Conservation (phyloP, 2,113 vertebrate genomes). For the Sapajus apella region DNA sequence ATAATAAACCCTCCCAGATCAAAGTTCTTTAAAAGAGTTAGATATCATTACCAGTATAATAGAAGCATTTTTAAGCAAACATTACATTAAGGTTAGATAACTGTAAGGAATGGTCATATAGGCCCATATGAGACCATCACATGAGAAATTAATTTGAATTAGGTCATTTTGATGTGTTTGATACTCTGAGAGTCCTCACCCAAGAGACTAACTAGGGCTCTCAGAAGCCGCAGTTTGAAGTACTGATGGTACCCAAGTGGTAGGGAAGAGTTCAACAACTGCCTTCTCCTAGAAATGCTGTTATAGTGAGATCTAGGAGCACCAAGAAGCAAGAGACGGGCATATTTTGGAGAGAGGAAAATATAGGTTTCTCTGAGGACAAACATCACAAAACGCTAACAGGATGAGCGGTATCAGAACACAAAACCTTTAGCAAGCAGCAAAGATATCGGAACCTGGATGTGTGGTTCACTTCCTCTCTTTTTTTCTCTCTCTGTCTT, state of each 20-base stretch:
- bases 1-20: not conserved
- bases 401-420: not conserved
- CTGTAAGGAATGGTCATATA: not conserved
- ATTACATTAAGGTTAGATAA: not conserved
- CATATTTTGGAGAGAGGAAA: not conserved
- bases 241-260: not conserved
- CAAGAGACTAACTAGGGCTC: not conserved
- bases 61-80: not conserved
- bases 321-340: not conserved
- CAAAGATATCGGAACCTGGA: not conserved
- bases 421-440: not conserved
- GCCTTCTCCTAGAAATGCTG: not conserved
- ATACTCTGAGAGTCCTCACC: accelerated
- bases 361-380: accelerated
- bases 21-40: not conserved
- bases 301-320: not conserved
- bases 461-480: not conserved
- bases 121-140: not conserved
- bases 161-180: not conserved
- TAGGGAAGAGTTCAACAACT: not conserved
- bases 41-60: not conserved
- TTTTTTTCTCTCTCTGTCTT: accelerated
- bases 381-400: not conserved
- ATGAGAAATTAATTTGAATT: not conserved
- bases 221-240: not conserved